phyloP scores from a whole-genome alignment of 1,140 invertebrate species.

The Plutomurus gul region DNA sequence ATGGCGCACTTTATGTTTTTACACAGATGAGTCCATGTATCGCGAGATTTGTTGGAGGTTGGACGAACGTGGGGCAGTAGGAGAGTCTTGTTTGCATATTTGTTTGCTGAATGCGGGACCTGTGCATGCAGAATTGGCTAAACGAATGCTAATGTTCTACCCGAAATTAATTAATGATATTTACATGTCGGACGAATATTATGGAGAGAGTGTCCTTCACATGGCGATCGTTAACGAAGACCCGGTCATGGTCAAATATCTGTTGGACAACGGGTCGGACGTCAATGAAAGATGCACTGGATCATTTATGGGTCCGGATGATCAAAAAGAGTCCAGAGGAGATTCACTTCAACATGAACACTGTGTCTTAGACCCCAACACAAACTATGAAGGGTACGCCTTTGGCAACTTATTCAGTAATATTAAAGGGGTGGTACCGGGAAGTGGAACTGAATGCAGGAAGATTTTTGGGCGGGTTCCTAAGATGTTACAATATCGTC shows the following conservation, averaged over 20 bases:
- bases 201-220: conserved; percentile 90
- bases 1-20: too few species aligned
- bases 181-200: conserved; percentile 95
- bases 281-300: conserved; percentile 89
- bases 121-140: conserved; percentile 89
- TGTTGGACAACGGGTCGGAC: conserved; percentile 88
- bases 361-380: conserved; percentile 80
- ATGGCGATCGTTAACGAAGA: conserved; percentile 99
- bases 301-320: conserved; percentile 96
- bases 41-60: conserved; percentile 92
- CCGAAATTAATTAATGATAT: conserved; percentile 95
- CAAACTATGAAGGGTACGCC: conserved; percentile 90
- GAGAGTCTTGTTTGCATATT: conserved; percentile 88
- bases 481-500: too few species aligned
- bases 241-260: conserved; percentile 93
- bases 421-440: too few species aligned
- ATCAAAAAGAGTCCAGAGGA: conserved; percentile 86
- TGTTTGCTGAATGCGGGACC: conserved; percentile 90
- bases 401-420: too few species aligned
- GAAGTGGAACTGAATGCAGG: too few species aligned
- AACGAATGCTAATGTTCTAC: conserved; percentile 85
- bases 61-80: conserved; percentile 89
- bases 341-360: conserved; percentile 91
- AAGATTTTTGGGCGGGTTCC: too few species aligned
- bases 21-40: conserved; percentile 71